Conservation (phyloP, 1,140 invertebrate genomes). For the Caenorhabditis elegans region DNA sequence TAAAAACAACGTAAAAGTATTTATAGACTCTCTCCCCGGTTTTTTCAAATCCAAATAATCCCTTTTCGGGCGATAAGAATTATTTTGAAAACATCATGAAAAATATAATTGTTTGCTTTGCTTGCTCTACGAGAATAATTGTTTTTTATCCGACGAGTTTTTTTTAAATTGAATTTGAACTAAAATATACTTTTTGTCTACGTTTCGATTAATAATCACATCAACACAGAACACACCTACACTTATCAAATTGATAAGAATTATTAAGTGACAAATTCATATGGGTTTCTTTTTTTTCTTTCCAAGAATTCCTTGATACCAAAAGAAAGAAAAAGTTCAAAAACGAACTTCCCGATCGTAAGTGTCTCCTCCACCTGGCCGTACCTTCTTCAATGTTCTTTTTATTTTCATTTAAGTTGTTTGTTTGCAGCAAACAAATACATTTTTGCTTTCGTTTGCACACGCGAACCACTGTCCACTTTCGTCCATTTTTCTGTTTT, state of each 20-base stretch:
- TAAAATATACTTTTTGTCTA: background rate
- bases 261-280: too few species aligned
- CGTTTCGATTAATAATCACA: too few species aligned
- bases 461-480: constrained; percentile 12
- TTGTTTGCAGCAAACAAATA: constrained; percentile 23
- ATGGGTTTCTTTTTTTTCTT: too few species aligned
- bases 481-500: background rate
- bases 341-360: background rate
- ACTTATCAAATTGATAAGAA: background rate
- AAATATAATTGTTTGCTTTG: background rate
- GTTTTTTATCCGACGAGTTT: too few species aligned
- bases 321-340: background rate
- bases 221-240: too few species aligned
- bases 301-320: too few species aligned
- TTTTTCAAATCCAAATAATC: too few species aligned
- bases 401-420: background rate
- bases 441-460: constrained; percentile 3
- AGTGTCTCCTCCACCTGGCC: background rate
- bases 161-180: background rate
- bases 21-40: too few species aligned
- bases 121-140: background rate
- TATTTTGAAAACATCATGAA: background rate
- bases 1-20: too few species aligned
- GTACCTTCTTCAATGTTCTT: background rate
- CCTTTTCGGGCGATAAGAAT: too few species aligned